Evolutionary conservation across 2,113 vertebrate species (phyloP).

Genomic region (Tachysurus fulvidraco): DNA sequence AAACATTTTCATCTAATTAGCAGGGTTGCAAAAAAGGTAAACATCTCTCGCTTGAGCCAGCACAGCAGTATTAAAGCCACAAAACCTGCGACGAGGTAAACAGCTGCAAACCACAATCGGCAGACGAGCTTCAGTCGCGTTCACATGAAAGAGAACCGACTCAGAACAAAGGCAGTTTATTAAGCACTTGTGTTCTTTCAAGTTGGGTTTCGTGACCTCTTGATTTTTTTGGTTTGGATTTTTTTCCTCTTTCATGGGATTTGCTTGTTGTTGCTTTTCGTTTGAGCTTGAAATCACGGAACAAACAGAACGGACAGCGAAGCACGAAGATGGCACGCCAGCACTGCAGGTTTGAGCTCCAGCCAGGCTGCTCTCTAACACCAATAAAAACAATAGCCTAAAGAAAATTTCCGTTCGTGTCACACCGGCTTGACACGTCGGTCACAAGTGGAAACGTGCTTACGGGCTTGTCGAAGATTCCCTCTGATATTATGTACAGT

Average conservation of each 20-base stretch:
- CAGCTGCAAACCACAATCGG: slow-evolving; percentile 33
- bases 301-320: not conserved
- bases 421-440: not conserved
- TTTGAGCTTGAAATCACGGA: not conserved
- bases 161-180: slow-evolving; percentile 21
- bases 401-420: slow-evolving; percentile 28
- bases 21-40: slow-evolving; percentile 30
- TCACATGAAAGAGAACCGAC: slow-evolving; percentile 34
- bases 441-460: slow-evolving; percentile 8
- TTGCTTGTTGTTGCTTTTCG: not conserved
- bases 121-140: slow-evolving; percentile 20
- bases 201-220: slow-evolving; percentile 18
- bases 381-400: slow-evolving; percentile 23
- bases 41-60: slow-evolving; percentile 15
- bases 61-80: slow-evolving; percentile 34
- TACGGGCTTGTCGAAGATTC: not conserved
- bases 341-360: not conserved
- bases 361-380: not conserved
- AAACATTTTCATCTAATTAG: slow-evolving; percentile 41
- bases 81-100: not conserved
- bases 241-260: not conserved
- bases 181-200: slow-evolving; percentile 1
- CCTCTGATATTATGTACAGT: not conserved
- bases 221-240: not conserved
- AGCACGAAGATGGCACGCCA: not conserved